A percentile compares a stretch with the other conserved stretches of the same genome.
phyloP scores from a whole-genome alignment of 2,888 invertebrate genomes.

The Peribatodes rhomboidaria region DNA sequence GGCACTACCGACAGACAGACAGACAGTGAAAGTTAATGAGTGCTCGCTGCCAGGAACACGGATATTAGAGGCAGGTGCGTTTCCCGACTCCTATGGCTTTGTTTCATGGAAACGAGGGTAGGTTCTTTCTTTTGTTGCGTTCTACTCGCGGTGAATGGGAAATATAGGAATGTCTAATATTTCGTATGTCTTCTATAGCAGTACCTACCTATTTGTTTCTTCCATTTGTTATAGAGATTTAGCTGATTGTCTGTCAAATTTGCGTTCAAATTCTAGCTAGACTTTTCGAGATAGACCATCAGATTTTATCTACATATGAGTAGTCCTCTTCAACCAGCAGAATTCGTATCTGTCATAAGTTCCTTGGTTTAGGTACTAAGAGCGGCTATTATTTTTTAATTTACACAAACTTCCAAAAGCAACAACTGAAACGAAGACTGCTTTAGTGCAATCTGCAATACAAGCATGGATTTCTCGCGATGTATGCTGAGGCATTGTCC shows the following conservation, averaged over 20 bases:
- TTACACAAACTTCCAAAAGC: neutral
- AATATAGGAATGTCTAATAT: neutral
- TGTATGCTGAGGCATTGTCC: constrained; percentile 38
- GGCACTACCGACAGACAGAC: constrained; percentile 21
- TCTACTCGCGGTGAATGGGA: neutral
- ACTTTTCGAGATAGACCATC: no score
- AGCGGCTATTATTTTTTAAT: no score
- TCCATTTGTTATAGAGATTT: no score
- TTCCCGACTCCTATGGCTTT: constrained; percentile 31
- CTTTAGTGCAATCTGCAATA: constrained; percentile 1
- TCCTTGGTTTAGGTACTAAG: no score
- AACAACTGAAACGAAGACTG: neutral
- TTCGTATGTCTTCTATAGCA: neutral
- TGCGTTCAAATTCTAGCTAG: no score
- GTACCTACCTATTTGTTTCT: no score
- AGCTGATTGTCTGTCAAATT: no score
- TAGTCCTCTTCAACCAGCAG: no score
- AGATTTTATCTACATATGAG: no score
- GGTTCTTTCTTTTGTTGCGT: neutral
- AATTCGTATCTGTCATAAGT: no score
- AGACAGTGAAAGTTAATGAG: constrained; percentile 46
- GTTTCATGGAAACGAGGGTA: constrained; percentile 5
- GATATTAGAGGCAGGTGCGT: constrained; percentile 28
- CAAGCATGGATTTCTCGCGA: constrained; percentile 22
- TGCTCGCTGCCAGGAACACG: constrained; percentile 34